These are phyloP conservation scores for Drosophila nikananu DNA, from an alignment of 1,140 invertebrate species.

Conservation along the genomic window DNA sequence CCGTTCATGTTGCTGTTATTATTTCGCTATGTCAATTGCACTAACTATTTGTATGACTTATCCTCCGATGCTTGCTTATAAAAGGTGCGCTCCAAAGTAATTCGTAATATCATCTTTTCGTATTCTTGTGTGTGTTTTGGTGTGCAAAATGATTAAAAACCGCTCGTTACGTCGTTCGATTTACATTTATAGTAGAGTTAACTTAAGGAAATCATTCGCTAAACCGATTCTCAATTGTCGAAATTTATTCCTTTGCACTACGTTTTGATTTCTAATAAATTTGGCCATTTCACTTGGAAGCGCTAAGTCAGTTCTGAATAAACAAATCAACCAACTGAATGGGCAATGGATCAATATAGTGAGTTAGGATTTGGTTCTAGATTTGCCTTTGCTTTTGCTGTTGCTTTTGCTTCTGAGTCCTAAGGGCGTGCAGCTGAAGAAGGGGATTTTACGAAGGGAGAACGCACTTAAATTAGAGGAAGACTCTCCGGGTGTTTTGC, in stretches of 20 bases:
- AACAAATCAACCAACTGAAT: conserved; percentile 56
- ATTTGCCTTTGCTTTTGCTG: neutral
- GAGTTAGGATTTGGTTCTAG: conserved; percentile 20
- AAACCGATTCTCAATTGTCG: conserved; percentile 54
- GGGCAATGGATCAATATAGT: conserved; percentile 42
- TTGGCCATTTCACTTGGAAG: conserved; percentile 84
- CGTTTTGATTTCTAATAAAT: conserved; percentile 79
- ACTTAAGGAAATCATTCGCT: conserved; percentile 61
- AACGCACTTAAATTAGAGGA: conserved; percentile 74
- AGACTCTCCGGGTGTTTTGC: conserved; percentile 73
- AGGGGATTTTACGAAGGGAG: neutral
- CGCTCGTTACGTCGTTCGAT: conserved; percentile 15
- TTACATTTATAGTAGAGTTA: conserved; percentile 45
- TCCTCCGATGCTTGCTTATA: conserved; percentile 47
- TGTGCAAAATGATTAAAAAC: conserved; percentile 73
- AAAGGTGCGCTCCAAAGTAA: conserved; percentile 76
- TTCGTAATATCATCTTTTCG: conserved; percentile 28
- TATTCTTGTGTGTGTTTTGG: conserved; percentile 36
- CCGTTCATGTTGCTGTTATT: conserved; percentile 43
- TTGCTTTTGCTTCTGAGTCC: conserved; percentile 10
- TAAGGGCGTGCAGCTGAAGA: conserved; percentile 37
- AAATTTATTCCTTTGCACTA: conserved; percentile 54
- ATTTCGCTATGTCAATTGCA: conserved; percentile 62
- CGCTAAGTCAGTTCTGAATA: conserved; percentile 83
- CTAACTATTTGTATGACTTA: conserved; percentile 70